phyloP scores from a whole-genome alignment of 2,797 vertebrate species.

The Phataginus tetradactyla region DNA sequence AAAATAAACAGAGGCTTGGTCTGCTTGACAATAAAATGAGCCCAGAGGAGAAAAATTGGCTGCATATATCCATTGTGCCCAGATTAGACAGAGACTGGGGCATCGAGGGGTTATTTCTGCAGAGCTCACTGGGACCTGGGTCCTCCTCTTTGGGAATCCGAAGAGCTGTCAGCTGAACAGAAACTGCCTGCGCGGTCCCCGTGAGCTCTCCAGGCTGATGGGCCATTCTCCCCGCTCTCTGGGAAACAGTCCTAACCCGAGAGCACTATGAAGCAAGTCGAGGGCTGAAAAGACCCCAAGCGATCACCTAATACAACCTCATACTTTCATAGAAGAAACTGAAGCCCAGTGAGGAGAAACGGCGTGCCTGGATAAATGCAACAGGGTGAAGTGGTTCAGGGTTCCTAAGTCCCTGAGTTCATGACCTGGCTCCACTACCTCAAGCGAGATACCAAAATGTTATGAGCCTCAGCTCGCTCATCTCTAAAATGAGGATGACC shows the following conservation, averaged over 20 bases:
- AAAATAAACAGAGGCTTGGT: conserved; percentile 72
- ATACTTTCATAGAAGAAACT: neutral
- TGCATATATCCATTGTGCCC: neutral
- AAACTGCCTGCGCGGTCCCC: neutral
- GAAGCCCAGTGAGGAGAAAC: neutral
- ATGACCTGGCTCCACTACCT: neutral
- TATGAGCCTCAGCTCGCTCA: neutral
- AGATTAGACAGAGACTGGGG: neutral
- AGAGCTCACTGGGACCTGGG: neutral
- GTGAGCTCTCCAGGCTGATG: neutral
- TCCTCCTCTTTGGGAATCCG: neutral
- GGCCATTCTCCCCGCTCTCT: neutral
- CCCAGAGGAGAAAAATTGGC: neutral
- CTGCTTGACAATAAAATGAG: neutral
- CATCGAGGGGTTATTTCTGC: accelerated
- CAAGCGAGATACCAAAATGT: neutral
- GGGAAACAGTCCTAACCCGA: neutral
- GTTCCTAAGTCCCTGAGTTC: neutral
- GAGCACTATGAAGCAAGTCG: neutral
- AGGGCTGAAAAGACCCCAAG: neutral
- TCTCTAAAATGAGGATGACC: neutral
- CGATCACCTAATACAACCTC: neutral
- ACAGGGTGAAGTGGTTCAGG: neutral
- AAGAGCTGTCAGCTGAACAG: neutral
- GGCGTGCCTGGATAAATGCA: neutral